Evolutionary conservation across 2,888 invertebrate species (phyloP), one percentile per base, ranked within the genome.

Genomic region (Agrilus mali): DNA sequence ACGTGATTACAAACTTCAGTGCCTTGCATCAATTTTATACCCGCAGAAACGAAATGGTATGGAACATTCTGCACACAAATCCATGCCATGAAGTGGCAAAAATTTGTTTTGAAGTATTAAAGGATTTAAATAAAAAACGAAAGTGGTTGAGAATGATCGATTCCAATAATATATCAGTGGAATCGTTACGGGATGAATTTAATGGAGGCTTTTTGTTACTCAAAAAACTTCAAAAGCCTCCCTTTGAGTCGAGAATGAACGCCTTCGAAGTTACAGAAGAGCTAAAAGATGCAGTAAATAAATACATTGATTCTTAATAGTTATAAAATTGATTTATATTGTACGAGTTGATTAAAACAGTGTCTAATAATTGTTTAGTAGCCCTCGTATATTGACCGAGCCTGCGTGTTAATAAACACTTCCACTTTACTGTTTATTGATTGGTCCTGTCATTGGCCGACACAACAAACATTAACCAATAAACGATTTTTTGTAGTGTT

Each of bases 41-140:
- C 42, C 47, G 46, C 35, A 58, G 57, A 46, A 60, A 59, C 40
- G 52, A 55, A n/a, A 44, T 52, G 35, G 59, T 59, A n/a, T 65
- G 63, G 64, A 52, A 50, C 15, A 45, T 61, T 43, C 54, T 64
- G 8, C 59, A 62, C 46, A 54, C 52, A n/a, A 58, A 62, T 42
- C 42, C 39, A 31, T 50, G 43, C 36, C 40, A 48, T 13, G 45
- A 46, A 15, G 47, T 10, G 2, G 27, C 27, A 7, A 8, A 54
- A n/a, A 43, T 53, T 44, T 60, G 60, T 37, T 63, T 63, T 45
- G 53, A 51, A 12, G 54, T 59, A 7, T 46, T 63, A n/a, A 53
- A 55, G 38, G 60, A 64, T 53, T 46, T 61, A 32, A 63, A 65
- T 44, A 60, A 58, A 47, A 64, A 63, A 49, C 48, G 52, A n/a